Base-by-base conservation (phyloP, 1,140 invertebrate species). In the Phthorimaea operculella region DNA sequence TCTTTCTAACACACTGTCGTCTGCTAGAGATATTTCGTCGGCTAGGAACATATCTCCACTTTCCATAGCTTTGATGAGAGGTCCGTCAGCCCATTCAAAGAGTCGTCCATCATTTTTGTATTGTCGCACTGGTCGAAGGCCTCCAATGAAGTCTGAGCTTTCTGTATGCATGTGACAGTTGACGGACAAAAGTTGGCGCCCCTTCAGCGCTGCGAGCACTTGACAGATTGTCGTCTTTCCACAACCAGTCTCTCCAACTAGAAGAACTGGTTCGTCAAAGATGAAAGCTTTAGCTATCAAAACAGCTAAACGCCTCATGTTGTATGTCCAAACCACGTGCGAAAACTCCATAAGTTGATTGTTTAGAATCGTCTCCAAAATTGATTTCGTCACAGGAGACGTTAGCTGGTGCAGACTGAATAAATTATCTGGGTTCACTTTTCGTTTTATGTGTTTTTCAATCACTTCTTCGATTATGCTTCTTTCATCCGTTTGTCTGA, bases 91-190 rank as follows among this genome's bases (percentile, higher is more conserved):
- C 98, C 98, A 99, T 80, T 99, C 97, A 85, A 99, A 99, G 1
- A 99, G 81, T 79, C 90, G 76, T 54, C 86, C 84, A 28, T 89
- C 81, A 12, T 87, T 74, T 49, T 74, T 83, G 50, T 89, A 88
- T 54, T 93, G 88, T 50, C 97, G 87, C 1, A 96, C 93, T 3
- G 98, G 98, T 64, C 98, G 87, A 4, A 99, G 83, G 45, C 96
- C 96, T 50, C 98, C 98, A 9, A 99, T 86, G 74, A 99, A 99
- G 85, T 99, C 98, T 0, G 97, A 92, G 67, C 96, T 96, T 83
- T 99, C 98, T 2, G 97, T 98, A 75, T 99, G 95, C 92, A 99
- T 96, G 74, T 99, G 98, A 86, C 98, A 99, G 86, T 99, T 99
- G 0, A 99, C 90, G 33, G 92, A 90, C 49, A 91, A 87, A 16